Evolutionary conservation across 2,888 invertebrate species (phyloP), one percentile per base, ranked within the genome.

Genomic region (Pogonocherus hispidulus): DNA sequence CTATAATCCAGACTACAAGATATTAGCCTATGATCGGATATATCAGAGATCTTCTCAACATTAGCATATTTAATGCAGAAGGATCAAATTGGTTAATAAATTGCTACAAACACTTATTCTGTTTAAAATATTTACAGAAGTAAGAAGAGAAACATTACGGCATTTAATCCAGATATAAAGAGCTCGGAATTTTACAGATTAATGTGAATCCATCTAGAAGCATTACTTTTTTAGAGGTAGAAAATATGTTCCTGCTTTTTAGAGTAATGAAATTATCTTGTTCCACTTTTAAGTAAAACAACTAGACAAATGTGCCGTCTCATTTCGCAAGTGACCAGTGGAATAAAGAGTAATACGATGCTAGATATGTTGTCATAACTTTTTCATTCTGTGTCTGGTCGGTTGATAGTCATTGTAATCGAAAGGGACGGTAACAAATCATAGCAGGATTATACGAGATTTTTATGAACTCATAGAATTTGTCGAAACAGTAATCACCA

Each of bases 221-320:
- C 41, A 41, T 41, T 14, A 41, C 11, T 41, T 41, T 41, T 41
- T 41, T 41, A 41, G 41, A 16, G 14, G n/a, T 41, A 5, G 41
- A 41, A n/a, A 41, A 41, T 41, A 41, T 41, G 27, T 27, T 27
- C 2, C 41, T 41, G 41, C 41, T 41, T 41, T 41, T 41, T 41
- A 41, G n/a, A 41, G 41, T 41, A 41, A 41, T 41, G 41, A 41
- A 41, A 41, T 41, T 41, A 41, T 41, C 41, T 41, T 41, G 41
- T 41, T 41, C 1, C 41, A 9, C 41, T n/a, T 41, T 41, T 16
- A 41, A 41, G 41, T 41, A 41, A 41, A 41, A 3, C n/a, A 41
- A 41, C 41, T 41, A 41, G 41, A 41, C 41, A 41, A 41, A 41
- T 41, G 41, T n/a, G 14, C 41, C 41, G 11, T 16, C 41, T 41